Evolutionary conservation across 2,113 vertebrate genomes (phyloP), one percentile per base, ranked within the genome.

Genomic region (Peromyscus maniculatus): DNA sequence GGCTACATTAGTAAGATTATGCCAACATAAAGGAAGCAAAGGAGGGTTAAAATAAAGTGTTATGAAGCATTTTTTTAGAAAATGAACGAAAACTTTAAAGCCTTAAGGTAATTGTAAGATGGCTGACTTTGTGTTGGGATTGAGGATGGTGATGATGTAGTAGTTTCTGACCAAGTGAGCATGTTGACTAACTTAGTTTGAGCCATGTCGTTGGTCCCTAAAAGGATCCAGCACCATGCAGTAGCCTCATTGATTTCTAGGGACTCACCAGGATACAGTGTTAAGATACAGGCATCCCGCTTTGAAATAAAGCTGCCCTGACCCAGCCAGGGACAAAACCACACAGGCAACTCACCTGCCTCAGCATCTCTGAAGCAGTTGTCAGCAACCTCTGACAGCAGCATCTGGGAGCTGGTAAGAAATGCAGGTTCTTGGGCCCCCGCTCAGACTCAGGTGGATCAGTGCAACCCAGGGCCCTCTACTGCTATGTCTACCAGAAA

Each of bases 391-490:
- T 28, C 9, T 10, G 36, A 11, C 9, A 16, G 84, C 87, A 57
- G 52, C 62, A 11, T 5, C 31, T 11, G 4, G 52, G 69, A 57
- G 31, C 71, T 55, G 36, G 28, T 22, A 33, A 57, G 31, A 72
- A 39, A 78, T n/a, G 22, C 31, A 7, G 2, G 3, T 15, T 66
- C 4, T 39, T 5, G 0, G 82, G 74, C n/a, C 49, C 39, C 55
- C 1, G 21, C 39, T 4, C 2, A 22, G 69, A 52, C n/a, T 36
- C 86, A 19, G 36, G 36, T 46, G 57, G 13, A 22, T 55, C 26
- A 55, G 6, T 2, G 17, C 0, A 5, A 57, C 43, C 24, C 62
- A 1, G 0, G 7, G 33, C 15, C 17, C 72, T 36, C 67, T 69
- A 0, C 28, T 82, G 0, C 24, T n/a, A 22, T 17, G 11, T 87